phyloP scores from a whole-genome alignment of 2,888 invertebrate species.

The Marronus borbonicus region DNA sequence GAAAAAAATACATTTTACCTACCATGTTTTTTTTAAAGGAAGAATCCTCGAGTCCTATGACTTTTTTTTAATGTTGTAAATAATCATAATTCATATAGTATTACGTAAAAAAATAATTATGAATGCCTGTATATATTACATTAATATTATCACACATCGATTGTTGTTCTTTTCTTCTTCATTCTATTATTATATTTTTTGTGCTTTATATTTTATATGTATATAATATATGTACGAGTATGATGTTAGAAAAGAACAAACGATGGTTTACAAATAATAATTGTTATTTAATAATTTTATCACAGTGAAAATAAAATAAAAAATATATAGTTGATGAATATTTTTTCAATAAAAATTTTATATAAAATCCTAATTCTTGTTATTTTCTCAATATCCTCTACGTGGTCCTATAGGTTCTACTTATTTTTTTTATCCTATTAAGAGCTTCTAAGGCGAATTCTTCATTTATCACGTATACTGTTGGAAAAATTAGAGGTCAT shows the following conservation, averaged over 20 bases:
- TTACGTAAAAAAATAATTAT: conserved; percentile 15
- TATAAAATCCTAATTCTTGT: not conserved
- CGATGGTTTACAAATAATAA: conserved; percentile 46
- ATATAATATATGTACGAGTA: conserved; percentile 40
- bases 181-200: conserved; percentile 8
- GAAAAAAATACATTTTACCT: conserved; percentile 6
- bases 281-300: conserved; percentile 56
- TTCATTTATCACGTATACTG: not conserved
- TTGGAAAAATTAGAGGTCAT: not conserved
- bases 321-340: conserved; percentile 40
- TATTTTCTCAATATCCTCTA: not conserved
- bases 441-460: too few relatives aligned
- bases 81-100: conserved; percentile 41
- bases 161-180: conserved; percentile 15
- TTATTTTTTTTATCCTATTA: not conserved
- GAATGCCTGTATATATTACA: conserved; percentile 40
- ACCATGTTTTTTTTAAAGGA: not conserved
- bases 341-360: conserved; percentile 47
- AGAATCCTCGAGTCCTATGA: conserved; percentile 25
- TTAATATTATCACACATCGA: conserved; percentile 4
- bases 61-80: conserved; percentile 17
- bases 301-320: conserved; percentile 25
- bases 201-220: conserved; percentile 46
- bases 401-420: too few relatives aligned
- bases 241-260: conserved; percentile 51